Evolutionary conservation across 2,888 invertebrate species (phyloP), one percentile per base, ranked within the genome.

Genomic region (Cynaeus angustus): DNA sequence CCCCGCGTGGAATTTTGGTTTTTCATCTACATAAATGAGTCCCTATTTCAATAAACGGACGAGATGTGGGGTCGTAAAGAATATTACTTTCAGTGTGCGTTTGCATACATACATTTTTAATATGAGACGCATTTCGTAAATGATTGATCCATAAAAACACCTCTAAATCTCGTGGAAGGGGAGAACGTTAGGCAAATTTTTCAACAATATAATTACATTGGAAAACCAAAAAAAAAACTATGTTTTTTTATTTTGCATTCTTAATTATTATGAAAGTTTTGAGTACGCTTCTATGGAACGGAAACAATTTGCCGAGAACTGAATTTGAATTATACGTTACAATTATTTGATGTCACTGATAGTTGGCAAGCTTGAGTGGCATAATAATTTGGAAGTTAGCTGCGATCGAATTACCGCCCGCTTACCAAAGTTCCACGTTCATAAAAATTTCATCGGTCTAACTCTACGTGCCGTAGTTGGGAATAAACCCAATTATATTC

Each of bases 21-120:
- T 78, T 78, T 75, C 79, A 79, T 80, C 78, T 79, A 74, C 80
- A 79, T 81, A 80, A 81, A 81, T 75, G 80, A 76, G 73, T 76
- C 70, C 70, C 76, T 77, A 77, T 81, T 81, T 81, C 81, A 81
- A 81, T 81, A 80, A 80, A 74, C 78, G 72, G 74, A 74, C 69
- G 74, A 73, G 75, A 77, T 75, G 74, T 69, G 74, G 74, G 78
- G 76, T 75, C 78, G 77, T 78, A 79, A 78, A 79, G 79, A 80
- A 80, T 80, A 81, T 81, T 79, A 79, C 81, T 78, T 78, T 78
- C 75, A 16, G 73, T 73, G 72, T 68, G 77, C 74, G 77, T 80
- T 79, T 80, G 79, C 79, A 79, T 80, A 77, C 75, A 79, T 80
- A 78, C 78, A 81, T 80, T 78, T 78, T 80, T 76, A 77, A 75